Percentiles rank a stretch among this genome's conserved stretches.
phyloP scores from a whole-genome alignment of 2,888 invertebrate species.

The Scaptomyza cyrtandrae region DNA sequence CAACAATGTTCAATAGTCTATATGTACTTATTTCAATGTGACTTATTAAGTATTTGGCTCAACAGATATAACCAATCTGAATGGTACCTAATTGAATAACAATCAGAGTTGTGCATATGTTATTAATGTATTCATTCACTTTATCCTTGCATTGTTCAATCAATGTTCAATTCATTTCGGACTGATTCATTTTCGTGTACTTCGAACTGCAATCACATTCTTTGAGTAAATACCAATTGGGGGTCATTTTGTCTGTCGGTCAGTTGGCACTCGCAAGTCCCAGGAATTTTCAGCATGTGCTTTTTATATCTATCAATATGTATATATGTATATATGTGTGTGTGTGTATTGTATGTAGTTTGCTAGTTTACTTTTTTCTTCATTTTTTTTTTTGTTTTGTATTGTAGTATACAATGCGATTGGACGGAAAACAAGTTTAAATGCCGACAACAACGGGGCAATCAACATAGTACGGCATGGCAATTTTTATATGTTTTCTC shows the following conservation, averaged over 20 bases:
- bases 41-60: background rate
- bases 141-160: conserved; percentile 1
- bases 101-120: background rate
- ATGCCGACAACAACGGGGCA: conserved; percentile 33
- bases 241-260: conserved; percentile 50
- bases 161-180: conserved; percentile 22
- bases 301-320: background rate
- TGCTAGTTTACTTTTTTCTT: background rate
- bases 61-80: background rate
- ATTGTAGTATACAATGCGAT: conserved; percentile 7
- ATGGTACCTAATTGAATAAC: background rate
- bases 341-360: background rate
- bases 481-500: conserved; percentile 38
- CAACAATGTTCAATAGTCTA: background rate
- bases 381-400: background rate
- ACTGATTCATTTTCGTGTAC: conserved; percentile 20
- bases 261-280: conserved; percentile 41
- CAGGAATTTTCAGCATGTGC: conserved; percentile 57
- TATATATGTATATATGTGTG: background rate
- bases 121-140: background rate
- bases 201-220: conserved; percentile 25
- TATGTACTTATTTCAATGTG: background rate
- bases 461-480: conserved; percentile 1
- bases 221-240: conserved; percentile 59
- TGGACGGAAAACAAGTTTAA: conserved; percentile 53